Conservation (phyloP, 2,797 vertebrate species). For the Notoglanidium macrostoma region DNA sequence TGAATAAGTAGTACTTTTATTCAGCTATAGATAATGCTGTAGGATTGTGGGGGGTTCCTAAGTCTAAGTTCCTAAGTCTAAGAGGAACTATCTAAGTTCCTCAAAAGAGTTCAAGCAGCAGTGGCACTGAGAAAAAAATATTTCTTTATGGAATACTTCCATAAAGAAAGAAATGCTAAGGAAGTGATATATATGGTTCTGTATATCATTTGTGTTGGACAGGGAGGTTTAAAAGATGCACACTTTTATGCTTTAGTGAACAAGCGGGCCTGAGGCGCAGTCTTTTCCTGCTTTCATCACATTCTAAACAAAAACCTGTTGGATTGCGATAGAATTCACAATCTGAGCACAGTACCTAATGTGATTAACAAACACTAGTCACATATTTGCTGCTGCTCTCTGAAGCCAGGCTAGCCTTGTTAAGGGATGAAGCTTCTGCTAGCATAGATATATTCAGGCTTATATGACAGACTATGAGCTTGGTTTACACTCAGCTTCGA, state of each 20-base stretch:
- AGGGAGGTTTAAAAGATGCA: neutral
- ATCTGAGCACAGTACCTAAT: constrained; percentile 51
- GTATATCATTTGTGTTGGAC: neutral
- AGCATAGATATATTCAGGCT: neutral
- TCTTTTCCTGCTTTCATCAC: constrained; percentile 21
- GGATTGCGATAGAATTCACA: constrained; percentile 60
- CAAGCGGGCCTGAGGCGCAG: constrained; percentile 16
- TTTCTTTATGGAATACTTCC: neutral
- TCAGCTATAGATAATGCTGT: neutral
- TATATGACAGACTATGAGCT: constrained; percentile 1
- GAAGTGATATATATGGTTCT: neutral
- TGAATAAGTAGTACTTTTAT: neutral
- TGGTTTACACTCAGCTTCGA: neutral
- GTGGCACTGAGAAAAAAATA: neutral
- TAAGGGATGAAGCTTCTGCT: constrained; percentile 7
- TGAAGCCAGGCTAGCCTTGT: neutral
- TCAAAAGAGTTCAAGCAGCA: neutral
- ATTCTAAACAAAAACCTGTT: constrained; percentile 56
- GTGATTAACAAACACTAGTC: constrained; percentile 57
- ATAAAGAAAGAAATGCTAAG: neutral
- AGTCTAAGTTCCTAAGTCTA: too few species aligned
- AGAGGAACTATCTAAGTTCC: too few species aligned
- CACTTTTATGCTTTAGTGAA: neutral
- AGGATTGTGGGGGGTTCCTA: neutral
- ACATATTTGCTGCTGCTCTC: neutral